These are phyloP conservation scores for Otus sunia DNA, from an alignment of 2,113 vertebrate genomes.

Conservation along the genomic window DNA sequence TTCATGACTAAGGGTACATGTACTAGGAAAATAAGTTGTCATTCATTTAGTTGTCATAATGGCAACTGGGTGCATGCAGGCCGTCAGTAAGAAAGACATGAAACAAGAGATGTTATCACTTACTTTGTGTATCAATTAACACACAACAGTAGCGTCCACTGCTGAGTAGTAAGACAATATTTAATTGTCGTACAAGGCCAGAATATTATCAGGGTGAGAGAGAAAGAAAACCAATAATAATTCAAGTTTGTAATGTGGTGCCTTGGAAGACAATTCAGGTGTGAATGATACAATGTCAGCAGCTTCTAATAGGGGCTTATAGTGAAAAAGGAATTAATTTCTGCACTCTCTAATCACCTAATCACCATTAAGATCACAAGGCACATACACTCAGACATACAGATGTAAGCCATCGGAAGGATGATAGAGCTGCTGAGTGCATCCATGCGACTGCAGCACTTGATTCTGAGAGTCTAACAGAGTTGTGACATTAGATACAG, in stretches of 20 bases:
- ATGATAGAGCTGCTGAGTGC: neutral
- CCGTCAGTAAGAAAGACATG: neutral
- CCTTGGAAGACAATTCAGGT: neutral
- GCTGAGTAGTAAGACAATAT: neutral
- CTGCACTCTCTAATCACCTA: neutral
- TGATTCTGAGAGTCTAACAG: neutral
- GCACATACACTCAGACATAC: neutral
- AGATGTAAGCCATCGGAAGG: neutral
- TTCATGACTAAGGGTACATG: neutral
- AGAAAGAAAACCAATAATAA: neutral
- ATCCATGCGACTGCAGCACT: neutral
- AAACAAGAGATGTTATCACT: neutral
- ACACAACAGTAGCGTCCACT: neutral
- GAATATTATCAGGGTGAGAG: neutral
- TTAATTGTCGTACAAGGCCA: neutral
- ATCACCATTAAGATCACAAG: neutral
- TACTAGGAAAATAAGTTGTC: neutral
- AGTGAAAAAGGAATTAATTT: neutral
- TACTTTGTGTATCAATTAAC: neutral
- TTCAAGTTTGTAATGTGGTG: neutral
- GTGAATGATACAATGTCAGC: neutral
- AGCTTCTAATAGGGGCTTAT: neutral
- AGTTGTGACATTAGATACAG: neutral
- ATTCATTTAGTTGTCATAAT: neutral
- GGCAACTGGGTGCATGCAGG: neutral